Percentiles rank a stretch among this genome's conserved stretches.
Evolutionary conservation across 2,797 vertebrate species (phyloP).

Genomic region (Helostoma temminkii): DNA sequence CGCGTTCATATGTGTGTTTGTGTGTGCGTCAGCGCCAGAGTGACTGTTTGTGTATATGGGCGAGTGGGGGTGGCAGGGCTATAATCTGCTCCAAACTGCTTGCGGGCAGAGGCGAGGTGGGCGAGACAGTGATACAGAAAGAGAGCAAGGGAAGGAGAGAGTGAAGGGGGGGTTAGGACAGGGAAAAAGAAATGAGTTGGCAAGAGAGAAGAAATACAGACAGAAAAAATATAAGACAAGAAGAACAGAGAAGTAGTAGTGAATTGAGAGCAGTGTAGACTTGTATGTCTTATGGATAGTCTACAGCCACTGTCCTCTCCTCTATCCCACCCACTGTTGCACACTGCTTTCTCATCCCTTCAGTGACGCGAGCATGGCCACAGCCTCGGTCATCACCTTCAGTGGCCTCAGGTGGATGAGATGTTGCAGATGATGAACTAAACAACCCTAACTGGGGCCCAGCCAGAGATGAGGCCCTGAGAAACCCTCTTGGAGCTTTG

Average conservation of each 20-base stretch:
- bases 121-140: constrained; percentile 83
- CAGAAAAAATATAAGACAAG: constrained; percentile 51
- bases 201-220: constrained; percentile 59
- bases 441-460: constrained; percentile 41
- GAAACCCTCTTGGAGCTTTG: constrained; percentile 57
- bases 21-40: constrained; percentile 60
- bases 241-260: constrained; percentile 47
- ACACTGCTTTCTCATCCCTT: constrained; percentile 69
- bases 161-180: constrained; percentile 34
- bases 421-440: constrained; percentile 40
- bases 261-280: constrained; percentile 57
- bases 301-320: constrained; percentile 72
- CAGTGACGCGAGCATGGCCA: constrained; percentile 71
- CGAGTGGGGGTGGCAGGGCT: constrained; percentile 81
- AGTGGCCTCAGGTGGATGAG: constrained; percentile 66
- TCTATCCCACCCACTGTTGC: constrained; percentile 78
- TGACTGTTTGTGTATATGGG: constrained; percentile 79
- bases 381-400: constrained; percentile 61
- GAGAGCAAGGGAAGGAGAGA: constrained; percentile 72
- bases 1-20: constrained; percentile 37
- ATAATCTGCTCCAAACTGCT: constrained; percentile 85
- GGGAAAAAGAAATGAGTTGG: constrained; percentile 65
- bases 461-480: constrained; percentile 41
- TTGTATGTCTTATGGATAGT: constrained; percentile 45
- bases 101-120: constrained; percentile 84